phyloP scores from a whole-genome alignment of 1,140 invertebrate genomes.

The Cataglyphis hispanica region DNA sequence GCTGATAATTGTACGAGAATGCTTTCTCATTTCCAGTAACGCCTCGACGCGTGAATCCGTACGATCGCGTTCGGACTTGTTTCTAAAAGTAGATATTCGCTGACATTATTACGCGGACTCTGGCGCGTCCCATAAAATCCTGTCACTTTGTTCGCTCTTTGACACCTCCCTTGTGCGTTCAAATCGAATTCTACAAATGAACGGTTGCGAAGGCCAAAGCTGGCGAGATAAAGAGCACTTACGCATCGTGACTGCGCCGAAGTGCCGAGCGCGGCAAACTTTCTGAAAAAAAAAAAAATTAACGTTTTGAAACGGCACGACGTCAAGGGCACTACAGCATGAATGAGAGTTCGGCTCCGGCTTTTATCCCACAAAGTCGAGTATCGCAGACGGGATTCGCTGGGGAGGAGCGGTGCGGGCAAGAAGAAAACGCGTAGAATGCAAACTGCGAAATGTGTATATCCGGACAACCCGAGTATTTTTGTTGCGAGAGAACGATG shows the following conservation, averaged over 20 bases:
- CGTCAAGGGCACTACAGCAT: slow-evolving; percentile 57
- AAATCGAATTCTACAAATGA: slow-evolving; percentile 30
- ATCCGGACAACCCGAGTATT: slow-evolving; percentile 6
- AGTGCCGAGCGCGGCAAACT: slow-evolving; percentile 56
- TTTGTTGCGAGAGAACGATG: slow-evolving; percentile 28
- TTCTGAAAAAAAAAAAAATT: slow-evolving; percentile 63
- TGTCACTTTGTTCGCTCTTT: background rate
- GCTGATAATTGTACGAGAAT: slow-evolving; percentile 46
- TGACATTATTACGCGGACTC: slow-evolving; percentile 29
- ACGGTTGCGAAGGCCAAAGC: slow-evolving; percentile 1
- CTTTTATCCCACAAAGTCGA: slow-evolving; percentile 60
- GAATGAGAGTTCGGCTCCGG: slow-evolving; percentile 51
- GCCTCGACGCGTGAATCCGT: slow-evolving; percentile 1
- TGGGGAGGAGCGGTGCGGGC: slow-evolving; percentile 43
- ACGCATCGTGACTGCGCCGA: slow-evolving; percentile 58
- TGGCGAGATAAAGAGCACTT: slow-evolving; percentile 48
- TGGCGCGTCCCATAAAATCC: slow-evolving; percentile 20
- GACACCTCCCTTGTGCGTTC: slow-evolving; percentile 20
- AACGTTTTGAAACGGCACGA: slow-evolving; percentile 65
- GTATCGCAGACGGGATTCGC: slow-evolving; percentile 8
- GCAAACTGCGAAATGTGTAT: slow-evolving; percentile 10
- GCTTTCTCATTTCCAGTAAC: slow-evolving; percentile 24
- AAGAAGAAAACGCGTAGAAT: slow-evolving; percentile 20
- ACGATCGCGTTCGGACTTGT: background rate
- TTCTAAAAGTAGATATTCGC: slow-evolving; percentile 1